phyloP scores from a whole-genome alignment of 2,888 invertebrate species.

The Opisthograptis luteolata region DNA sequence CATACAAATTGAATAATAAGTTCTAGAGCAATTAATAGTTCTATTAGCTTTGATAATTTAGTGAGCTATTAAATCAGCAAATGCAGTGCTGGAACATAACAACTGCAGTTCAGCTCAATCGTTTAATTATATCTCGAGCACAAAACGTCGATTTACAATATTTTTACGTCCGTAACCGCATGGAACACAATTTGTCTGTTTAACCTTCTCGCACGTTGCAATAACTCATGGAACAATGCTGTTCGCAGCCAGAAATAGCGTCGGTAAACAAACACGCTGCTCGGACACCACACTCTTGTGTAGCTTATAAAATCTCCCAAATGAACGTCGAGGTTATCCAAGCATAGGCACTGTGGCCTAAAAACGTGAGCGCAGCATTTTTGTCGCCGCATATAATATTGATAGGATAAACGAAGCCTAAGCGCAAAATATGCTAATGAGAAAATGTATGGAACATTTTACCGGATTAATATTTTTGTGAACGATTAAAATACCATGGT shows the following conservation, averaged over 20 bases:
- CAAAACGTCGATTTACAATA: conserved; percentile 20
- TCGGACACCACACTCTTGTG: conserved; percentile 52
- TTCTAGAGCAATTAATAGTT: too few relatives aligned
- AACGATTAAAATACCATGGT: too few relatives aligned
- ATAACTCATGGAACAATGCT: conserved; percentile 77
- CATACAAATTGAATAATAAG: too few relatives aligned
- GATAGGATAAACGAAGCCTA: too few relatives aligned
- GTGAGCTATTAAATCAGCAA: conserved; percentile 68
- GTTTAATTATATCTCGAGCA: too few relatives aligned
- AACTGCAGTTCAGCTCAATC: conserved; percentile 58
- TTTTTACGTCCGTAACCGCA: conserved; percentile 34
- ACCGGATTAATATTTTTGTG: too few relatives aligned
- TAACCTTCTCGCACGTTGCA: conserved; percentile 62
- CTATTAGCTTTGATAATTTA: conserved; percentile 52
- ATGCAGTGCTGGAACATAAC: conserved; percentile 65
- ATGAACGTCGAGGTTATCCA: conserved; percentile 27
- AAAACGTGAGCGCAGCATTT: not conserved
- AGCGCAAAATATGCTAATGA: too few relatives aligned
- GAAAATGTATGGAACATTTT: too few relatives aligned
- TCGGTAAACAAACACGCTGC: conserved; percentile 67
- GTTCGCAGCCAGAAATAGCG: conserved; percentile 70
- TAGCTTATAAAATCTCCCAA: conserved; percentile 40
- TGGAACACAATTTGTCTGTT: conserved; percentile 60
- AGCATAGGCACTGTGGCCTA: not conserved
- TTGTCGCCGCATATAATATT: not conserved